Conservation (phyloP, 2,113 vertebrate species). For the Gymnarchus niloticus region DNA sequence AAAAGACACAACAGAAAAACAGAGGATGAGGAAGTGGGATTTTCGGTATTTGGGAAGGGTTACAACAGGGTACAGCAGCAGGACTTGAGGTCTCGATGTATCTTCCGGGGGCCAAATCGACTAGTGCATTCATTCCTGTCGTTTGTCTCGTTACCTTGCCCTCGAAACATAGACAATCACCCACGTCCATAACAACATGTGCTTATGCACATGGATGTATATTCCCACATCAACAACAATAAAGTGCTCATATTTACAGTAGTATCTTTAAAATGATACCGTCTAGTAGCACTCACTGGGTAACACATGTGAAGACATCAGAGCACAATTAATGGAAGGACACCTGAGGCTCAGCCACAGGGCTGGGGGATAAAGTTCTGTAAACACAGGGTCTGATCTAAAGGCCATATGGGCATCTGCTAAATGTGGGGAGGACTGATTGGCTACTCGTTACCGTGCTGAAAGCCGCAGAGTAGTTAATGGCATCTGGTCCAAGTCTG, state of each 20-base stretch:
- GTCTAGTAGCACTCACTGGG: neutral
- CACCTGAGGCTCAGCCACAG: neutral
- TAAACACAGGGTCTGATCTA: conserved; percentile 45
- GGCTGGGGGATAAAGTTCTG: neutral
- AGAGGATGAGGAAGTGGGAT: neutral
- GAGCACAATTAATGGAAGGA: neutral
- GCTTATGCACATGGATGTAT: neutral
- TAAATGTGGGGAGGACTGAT: neutral
- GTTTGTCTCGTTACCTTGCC: neutral
- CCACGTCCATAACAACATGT: neutral
- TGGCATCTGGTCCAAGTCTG: neutral
- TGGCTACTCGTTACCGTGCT: conserved; percentile 39
- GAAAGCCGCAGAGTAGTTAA: conserved; percentile 29
- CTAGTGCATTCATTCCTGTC: too few relatives aligned
- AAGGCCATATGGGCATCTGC: conserved; percentile 23
- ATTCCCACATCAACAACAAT: neutral
- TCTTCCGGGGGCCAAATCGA: neutral
- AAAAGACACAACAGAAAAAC: neutral
- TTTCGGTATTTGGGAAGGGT: neutral
- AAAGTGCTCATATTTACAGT: neutral
- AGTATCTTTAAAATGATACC: neutral
- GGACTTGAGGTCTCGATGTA: neutral
- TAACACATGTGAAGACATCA: neutral
- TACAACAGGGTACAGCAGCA: neutral
- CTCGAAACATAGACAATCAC: neutral